phyloP scores from a whole-genome alignment of 1,140 invertebrate species.

The Drosophila lini region DNA sequence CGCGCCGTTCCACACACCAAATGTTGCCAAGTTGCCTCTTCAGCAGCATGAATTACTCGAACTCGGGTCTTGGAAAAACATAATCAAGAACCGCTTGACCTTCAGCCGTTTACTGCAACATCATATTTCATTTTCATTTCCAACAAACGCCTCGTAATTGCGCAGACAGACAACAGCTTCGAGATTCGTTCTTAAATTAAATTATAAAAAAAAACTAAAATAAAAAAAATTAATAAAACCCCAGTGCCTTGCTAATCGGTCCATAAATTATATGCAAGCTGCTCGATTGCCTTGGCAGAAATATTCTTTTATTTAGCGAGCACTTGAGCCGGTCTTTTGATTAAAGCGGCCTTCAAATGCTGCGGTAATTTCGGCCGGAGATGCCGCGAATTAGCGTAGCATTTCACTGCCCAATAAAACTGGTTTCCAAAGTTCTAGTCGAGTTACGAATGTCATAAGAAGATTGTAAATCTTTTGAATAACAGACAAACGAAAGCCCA shows the following conservation, averaged over 20 bases:
- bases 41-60: conserved; percentile 11
- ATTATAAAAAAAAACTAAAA: conserved; percentile 15
- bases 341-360: conserved; percentile 25
- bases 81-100: conserved; percentile 49
- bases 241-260: conserved; percentile 43
- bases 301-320: conserved; percentile 46
- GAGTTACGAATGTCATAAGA: neutral
- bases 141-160: conserved; percentile 48
- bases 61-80: conserved; percentile 32
- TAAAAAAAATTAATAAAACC: conserved; percentile 26
- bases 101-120: conserved; percentile 55
- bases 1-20: conserved; percentile 22
- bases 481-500: conserved; percentile 2
- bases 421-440: conserved; percentile 33
- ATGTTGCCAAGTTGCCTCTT: conserved; percentile 34
- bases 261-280: conserved; percentile 54
- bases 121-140: conserved; percentile 47
- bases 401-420: conserved; percentile 39
- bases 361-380: conserved; percentile 20
- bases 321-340: conserved; percentile 35
- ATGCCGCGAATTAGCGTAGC: conserved; percentile 23
- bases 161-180: conserved; percentile 20
- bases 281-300: conserved; percentile 66
- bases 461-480: conserved; percentile 14
- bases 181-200: conserved; percentile 51